Percentiles rank a stretch among this genome's conserved stretches.
Conservation (phyloP, 2,888 invertebrate genomes). For the Drosophila phalerata region DNA sequence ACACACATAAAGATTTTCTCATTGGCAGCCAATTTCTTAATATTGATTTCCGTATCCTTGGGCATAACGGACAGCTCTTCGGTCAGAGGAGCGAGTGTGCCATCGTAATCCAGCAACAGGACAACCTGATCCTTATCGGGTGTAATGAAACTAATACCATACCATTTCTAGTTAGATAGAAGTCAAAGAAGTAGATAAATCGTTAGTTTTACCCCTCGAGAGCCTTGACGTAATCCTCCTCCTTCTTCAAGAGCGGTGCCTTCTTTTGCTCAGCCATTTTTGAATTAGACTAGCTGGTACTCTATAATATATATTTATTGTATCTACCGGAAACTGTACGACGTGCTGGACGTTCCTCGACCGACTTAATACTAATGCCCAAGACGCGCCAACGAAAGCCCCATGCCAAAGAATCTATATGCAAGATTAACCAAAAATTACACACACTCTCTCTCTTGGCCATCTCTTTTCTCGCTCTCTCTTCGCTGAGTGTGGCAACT, state of each 20-base stretch:
- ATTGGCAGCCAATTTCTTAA: constrained; percentile 89
- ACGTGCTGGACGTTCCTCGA: constrained; percentile 81
- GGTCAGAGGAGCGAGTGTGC: constrained; percentile 91
- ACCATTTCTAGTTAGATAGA: background rate
- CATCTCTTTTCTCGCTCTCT: constrained; percentile 6
- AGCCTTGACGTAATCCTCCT: constrained; percentile 84
- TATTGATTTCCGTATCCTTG: constrained; percentile 90
- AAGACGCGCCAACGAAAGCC: constrained; percentile 51
- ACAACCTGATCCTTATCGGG: constrained; percentile 89
- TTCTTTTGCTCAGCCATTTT: constrained; percentile 85
- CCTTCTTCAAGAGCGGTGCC: constrained; percentile 84
- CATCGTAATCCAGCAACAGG: constrained; percentile 91
- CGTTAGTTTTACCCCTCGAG: constrained; percentile 82
- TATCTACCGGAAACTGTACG: constrained; percentile 76
- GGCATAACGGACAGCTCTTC: constrained; percentile 88
- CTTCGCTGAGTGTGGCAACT: constrained; percentile 54
- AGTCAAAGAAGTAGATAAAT: background rate
- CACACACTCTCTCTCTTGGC: background rate
- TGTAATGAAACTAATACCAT: constrained; percentile 86
- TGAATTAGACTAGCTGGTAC: constrained; percentile 10
- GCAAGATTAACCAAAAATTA: constrained; percentile 21
- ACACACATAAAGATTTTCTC: constrained; percentile 90
- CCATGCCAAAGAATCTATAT: constrained; percentile 56
- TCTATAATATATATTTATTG: constrained; percentile 17
- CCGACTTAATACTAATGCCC: constrained; percentile 81